phyloP scores from a whole-genome alignment of 2,888 invertebrate species.

The Eristalis tenax region DNA sequence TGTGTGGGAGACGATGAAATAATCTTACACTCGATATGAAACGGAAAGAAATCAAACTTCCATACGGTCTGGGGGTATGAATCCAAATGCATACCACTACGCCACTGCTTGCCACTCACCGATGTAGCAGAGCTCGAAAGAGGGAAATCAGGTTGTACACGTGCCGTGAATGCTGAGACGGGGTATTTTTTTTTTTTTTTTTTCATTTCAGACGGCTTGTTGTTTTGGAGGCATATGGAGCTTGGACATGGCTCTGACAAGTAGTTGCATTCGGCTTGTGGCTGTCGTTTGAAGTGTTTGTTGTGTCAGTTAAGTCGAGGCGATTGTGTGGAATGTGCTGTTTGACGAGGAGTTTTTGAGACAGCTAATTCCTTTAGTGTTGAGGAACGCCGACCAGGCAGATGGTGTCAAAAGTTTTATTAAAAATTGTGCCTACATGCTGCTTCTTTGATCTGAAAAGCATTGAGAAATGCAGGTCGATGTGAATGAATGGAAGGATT shows the following conservation, averaged over 20 bases:
- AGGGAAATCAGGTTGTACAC: slow-evolving; percentile 76
- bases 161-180: slow-evolving; percentile 73
- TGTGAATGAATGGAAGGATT: too few species aligned
- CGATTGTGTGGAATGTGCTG: too few species aligned
- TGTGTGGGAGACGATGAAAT: slow-evolving; percentile 53
- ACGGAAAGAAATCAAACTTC: slow-evolving; percentile 56
- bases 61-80: slow-evolving; percentile 39
- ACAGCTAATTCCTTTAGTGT: background rate
- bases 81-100: slow-evolving; percentile 16
- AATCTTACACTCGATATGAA: slow-evolving; percentile 48
- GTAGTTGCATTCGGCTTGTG: slow-evolving; percentile 15
- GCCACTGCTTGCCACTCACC: slow-evolving; percentile 8
- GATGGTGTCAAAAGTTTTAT: background rate
- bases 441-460: too few species aligned
- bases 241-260: slow-evolving; percentile 36
- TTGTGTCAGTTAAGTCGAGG: background rate
- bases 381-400: background rate
- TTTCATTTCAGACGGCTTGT: slow-evolving; percentile 32
- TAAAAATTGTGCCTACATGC: background rate
- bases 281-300: slow-evolving; percentile 10
- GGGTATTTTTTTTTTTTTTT: background rate
- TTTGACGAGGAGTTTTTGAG: background rate
- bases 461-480: too few species aligned
- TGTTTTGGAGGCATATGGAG: slow-evolving; percentile 45
- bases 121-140: slow-evolving; percentile 63